These are phyloP conservation scores for Nephrotoma guestfalica DNA, from an alignment of 2,888 invertebrate genomes.

Conservation along the genomic window DNA sequence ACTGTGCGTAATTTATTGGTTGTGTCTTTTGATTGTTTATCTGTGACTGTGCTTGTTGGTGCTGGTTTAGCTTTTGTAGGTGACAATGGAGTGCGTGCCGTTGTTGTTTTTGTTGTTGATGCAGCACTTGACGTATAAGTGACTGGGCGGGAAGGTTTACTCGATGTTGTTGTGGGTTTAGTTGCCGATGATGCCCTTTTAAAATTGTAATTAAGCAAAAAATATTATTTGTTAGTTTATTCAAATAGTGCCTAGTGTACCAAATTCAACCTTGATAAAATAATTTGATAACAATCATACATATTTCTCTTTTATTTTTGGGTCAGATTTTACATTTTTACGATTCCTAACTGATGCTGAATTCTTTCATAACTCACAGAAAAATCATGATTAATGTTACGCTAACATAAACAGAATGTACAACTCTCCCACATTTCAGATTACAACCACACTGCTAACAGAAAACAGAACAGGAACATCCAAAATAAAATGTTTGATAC, in stretches of 20 bases:
- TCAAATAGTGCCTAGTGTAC: not conserved
- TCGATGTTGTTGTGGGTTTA: not conserved
- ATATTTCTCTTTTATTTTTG: no score
- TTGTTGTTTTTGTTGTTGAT: not conserved
- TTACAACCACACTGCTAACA: no score
- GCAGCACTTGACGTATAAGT: not conserved
- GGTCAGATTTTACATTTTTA: no score
- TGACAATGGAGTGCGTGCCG: not conserved
- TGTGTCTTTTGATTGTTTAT: slow-evolving; percentile 1
- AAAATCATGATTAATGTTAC: no score
- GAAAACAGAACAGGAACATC: no score
- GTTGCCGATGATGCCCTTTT: not conserved
- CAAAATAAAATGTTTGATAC: no score
- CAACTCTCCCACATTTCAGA: no score
- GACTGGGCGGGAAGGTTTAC: not conserved
- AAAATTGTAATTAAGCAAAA: not conserved
- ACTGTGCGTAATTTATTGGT: not conserved
- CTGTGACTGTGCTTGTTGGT: not conserved
- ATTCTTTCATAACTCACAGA: no score
- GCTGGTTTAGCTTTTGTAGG: slow-evolving; percentile 2
- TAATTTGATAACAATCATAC: not conserved
- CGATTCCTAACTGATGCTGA: no score
- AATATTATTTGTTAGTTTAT: not conserved
- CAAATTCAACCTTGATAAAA: not conserved
- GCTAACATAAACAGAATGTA: no score